Evolutionary conservation across 1,140 invertebrate species (phyloP), one percentile per base, ranked within the genome.

Genomic region (Odontomachus brunneus): DNA sequence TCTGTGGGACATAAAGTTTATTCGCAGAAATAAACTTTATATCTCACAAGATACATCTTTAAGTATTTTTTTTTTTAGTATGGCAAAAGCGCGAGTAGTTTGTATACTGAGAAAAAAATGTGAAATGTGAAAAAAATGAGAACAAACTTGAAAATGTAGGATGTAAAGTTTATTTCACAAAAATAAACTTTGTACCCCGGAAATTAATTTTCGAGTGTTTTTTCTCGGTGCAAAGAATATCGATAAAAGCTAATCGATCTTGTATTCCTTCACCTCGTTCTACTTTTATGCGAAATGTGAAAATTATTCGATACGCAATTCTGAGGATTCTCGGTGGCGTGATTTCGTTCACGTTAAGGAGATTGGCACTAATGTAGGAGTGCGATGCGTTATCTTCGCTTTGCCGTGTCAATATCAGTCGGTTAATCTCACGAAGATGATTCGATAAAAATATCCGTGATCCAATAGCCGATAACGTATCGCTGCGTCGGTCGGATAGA

Each of bases 391-490:
- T 88, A 86, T 90, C 83, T 65, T 53, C 76, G 51, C 55, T 60
- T 82, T 84, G 24, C 55, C 69, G 33, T 24, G 1, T 51, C 60
- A 84, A 83, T 89, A 86, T 82, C 86, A 67, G 24, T 17, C 48
- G 49, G 53, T 74, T 88, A 85, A 88, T 88, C 80, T 80, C 60
- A 22, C 22, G 44, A 17, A 85, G 85, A 88, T 75, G 48, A 26
- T n/a, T 9, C 62, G 87, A 88, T 88, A 91, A 91, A 92, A 92
- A 92, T 91, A 92, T 86, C 89, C 78, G 38, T 89, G 90, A 92
- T 92, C 83, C 85, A 83, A 89, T 82, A 63, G 59, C 60, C 84
- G 90, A 92, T 92, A 92, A 90, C 81, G 72, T 91, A 91, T 92
- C 90, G 53, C 24, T 29, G 5, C 63, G 55, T n/a, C 48, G 72